phyloP scores from a whole-genome alignment of 2,888 invertebrate genomes.

The Lagria hirta region DNA sequence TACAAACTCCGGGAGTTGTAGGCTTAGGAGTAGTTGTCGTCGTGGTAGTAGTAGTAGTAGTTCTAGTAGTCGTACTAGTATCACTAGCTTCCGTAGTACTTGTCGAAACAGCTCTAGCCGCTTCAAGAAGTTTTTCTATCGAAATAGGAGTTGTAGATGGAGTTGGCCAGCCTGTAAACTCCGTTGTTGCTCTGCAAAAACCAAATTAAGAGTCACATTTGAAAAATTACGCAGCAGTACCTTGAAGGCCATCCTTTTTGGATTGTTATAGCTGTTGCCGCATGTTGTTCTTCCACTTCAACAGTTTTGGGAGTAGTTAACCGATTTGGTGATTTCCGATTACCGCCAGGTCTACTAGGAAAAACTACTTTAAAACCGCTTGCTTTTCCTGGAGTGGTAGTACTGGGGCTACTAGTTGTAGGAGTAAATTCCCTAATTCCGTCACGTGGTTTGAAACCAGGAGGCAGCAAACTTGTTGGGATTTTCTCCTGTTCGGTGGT shows the following conservation, averaged over 20 bases:
- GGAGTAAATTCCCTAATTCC: slow-evolving; percentile 16
- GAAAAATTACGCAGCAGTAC: too few relatives aligned
- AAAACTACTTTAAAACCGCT: slow-evolving; percentile 71
- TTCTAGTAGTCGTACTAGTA: slow-evolving; percentile 61
- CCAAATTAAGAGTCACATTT: too few relatives aligned
- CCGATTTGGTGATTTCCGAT: slow-evolving; percentile 57
- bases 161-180: slow-evolving; percentile 90
- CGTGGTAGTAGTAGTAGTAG: slow-evolving; percentile 70
- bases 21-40: slow-evolving; percentile 69
- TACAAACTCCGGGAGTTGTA: slow-evolving; percentile 78
- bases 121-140: slow-evolving; percentile 76
- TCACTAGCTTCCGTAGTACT: slow-evolving; percentile 45
- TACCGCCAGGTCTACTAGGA: slow-evolving; percentile 72
- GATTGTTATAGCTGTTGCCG: slow-evolving; percentile 67
- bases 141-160: slow-evolving; percentile 85
- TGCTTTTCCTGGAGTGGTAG: slow-evolving; percentile 51
- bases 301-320: slow-evolving; percentile 37
- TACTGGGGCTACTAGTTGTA: slow-evolving; percentile 49
- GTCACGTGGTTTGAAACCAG: slow-evolving; percentile 57
- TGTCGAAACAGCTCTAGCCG: slow-evolving; percentile 63
- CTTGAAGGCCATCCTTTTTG: slow-evolving; percentile 84
- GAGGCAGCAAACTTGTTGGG: slow-evolving; percentile 57
- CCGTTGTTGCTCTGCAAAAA: slow-evolving; percentile 74
- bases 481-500: slow-evolving; percentile 47
- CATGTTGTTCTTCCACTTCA: slow-evolving; percentile 41